Evolutionary conservation across 1,140 invertebrate species (phyloP).

Genomic region (Apis florea): DNA sequence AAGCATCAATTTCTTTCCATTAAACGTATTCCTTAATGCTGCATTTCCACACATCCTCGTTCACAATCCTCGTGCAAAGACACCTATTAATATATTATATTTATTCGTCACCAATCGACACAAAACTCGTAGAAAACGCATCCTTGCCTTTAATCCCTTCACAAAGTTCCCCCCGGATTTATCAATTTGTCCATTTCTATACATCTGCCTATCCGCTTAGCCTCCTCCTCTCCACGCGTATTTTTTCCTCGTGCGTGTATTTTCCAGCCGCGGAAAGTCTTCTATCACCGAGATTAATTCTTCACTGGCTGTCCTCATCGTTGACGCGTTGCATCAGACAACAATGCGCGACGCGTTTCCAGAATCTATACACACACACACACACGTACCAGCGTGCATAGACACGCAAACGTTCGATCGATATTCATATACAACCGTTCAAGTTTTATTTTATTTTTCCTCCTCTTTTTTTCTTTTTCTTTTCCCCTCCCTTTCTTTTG

Average conservation of each 20-base stretch:
- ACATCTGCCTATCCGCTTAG: neutral
- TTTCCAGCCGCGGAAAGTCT: constrained; percentile 32
- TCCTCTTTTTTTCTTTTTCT: too few species aligned
- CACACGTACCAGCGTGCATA: neutral
- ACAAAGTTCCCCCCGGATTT: neutral
- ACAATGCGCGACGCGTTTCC: constrained; percentile 30
- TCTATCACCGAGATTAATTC: constrained; percentile 42
- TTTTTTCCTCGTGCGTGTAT: neutral
- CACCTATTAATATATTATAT: too few species aligned
- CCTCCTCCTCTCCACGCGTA: neutral
- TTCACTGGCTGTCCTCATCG: constrained; percentile 40
- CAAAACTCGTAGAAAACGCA: neutral
- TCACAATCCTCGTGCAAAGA: too few species aligned
- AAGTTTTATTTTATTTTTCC: constrained; percentile 22
- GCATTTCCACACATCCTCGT: too few species aligned
- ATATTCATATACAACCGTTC: constrained; percentile 4
- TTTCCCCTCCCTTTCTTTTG: neutral
- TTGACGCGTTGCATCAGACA: constrained; percentile 34
- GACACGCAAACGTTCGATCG: constrained; percentile 16
- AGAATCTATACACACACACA: constrained; percentile 4
- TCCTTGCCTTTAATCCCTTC: neutral
- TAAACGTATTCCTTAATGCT: too few species aligned
- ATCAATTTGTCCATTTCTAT: constrained; percentile 20
- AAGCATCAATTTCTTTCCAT: too few species aligned
- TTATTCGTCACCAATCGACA: too few species aligned